These are phyloP conservation scores for Nothoprocta perdicaria DNA, from an alignment of 2,113 vertebrate genomes.

Conservation along the genomic window DNA sequence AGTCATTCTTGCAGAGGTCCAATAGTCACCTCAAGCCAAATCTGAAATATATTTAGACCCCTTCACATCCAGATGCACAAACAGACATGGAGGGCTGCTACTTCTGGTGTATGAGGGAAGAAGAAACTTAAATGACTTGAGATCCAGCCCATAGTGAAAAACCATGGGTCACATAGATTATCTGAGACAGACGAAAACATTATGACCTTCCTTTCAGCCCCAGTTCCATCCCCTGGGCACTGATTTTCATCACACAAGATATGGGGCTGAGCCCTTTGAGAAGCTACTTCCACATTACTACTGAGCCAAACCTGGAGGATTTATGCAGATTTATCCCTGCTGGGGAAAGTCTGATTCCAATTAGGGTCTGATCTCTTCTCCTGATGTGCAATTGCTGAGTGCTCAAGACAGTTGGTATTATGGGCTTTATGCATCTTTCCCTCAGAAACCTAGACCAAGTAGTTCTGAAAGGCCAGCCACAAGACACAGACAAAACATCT, in stretches of 20 bases:
- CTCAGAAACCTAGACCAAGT: not conserved
- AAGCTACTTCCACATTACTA: not conserved
- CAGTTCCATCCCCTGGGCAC: not conserved
- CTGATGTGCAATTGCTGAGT: not conserved
- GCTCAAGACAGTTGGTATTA: not conserved
- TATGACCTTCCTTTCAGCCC: not conserved
- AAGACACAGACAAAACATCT: not conserved
- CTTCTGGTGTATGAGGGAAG: not conserved
- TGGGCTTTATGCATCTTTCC: not conserved
- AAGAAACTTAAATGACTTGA: not conserved
- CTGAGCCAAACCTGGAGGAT: not conserved
- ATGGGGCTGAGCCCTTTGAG: not conserved
- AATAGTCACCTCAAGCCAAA: not conserved
- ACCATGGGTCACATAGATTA: not conserved
- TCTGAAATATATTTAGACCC: not conserved
- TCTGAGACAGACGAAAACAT: rapidly evolving
- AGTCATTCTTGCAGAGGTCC: not conserved
- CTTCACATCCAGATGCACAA: not conserved
- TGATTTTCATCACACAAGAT: not conserved
- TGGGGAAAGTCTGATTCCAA: not conserved
- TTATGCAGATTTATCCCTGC: not conserved
- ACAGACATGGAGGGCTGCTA: not conserved
- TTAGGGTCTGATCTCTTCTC: not conserved
- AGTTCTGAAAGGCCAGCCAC: not conserved
- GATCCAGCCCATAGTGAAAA: not conserved